Evolutionary conservation across 1,140 invertebrate genomes (phyloP), one percentile per base, ranked within the genome.

Genomic region (Dermatophagoides farinae): DNA sequence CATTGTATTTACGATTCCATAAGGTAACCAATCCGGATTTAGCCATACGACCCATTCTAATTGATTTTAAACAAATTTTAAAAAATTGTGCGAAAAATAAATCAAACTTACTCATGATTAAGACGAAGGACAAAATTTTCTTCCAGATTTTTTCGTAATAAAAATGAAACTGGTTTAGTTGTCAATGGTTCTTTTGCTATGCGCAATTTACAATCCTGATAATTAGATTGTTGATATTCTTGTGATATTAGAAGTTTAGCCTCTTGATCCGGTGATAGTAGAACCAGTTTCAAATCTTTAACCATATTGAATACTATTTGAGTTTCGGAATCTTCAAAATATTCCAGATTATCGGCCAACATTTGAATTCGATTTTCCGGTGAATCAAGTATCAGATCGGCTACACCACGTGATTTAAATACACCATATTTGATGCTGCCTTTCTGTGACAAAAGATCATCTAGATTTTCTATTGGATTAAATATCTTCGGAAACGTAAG

Each of bases 401-500:
- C 25, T 18, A 64, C 14, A 22, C 16, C 46, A 47, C 18, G 22
- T 11, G 11, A 8, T 8, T 37, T 22, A 43, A 16, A 10, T 38
- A 86, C 77, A 2, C 84, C 83, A 84, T 86, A 90, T 0, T 80
- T 74, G 2, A 78, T 73, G 0, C 76, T 72, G 9, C 68, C 65
- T 46, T 74, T 75, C 52, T 79, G 77, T 0, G 72, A 72, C 18
- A 86, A 64, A 0, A 91, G 68, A 66, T 88, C 83, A 9, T 79
- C 74, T 0, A 90, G 69, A 0, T 78, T 82, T 6, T 83, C 79
- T 0, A 91, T 79, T 0, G 84, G 77, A 8, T 77, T 76, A 67
- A 88, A 82, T 67, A 86, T 83, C 70, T 84, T 82, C 0, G 88
- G 88, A 69, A 93, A 92, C 0, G 90, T 93, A 10, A 96, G 76